These are phyloP conservation scores for Glossophaga mutica DNA, from an alignment of 2,797 vertebrate genomes.

Conservation along the genomic window DNA sequence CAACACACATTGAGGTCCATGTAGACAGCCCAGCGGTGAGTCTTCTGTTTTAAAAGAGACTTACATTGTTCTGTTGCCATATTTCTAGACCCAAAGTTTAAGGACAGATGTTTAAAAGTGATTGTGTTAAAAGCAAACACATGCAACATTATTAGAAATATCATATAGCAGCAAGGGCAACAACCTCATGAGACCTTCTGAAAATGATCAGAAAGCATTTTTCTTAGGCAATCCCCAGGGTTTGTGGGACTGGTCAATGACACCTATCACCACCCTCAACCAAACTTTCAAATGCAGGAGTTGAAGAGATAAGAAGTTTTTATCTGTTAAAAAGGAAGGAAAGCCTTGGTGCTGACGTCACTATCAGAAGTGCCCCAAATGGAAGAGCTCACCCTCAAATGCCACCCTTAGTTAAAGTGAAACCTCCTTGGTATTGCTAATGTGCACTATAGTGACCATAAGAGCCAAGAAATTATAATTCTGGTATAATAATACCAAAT, in stretches of 20 bases:
- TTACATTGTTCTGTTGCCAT: not conserved
- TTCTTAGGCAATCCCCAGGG: not conserved
- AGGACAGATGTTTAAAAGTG: not conserved
- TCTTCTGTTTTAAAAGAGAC: not conserved
- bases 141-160: not conserved
- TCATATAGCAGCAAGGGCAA: not conserved
- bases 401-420: not conserved
- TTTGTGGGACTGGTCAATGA: not conserved
- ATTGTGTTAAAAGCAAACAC: not conserved
- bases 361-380: not conserved
- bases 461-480: not conserved
- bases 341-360: not conserved
- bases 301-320: not conserved
- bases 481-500: not conserved
- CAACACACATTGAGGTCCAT: not conserved
- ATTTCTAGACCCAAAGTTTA: not conserved
- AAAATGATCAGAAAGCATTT: not conserved
- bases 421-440: not conserved
- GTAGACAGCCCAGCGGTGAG: not conserved
- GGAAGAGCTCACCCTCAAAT: not conserved
- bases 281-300: not conserved
- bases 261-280: not conserved
- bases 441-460: not conserved
- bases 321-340: not conserved
- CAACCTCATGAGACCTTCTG: not conserved